These are phyloP conservation scores for Anarhynchus alexandrinus DNA, from an alignment of 2,113 vertebrate genomes.

Conservation along the genomic window DNA sequence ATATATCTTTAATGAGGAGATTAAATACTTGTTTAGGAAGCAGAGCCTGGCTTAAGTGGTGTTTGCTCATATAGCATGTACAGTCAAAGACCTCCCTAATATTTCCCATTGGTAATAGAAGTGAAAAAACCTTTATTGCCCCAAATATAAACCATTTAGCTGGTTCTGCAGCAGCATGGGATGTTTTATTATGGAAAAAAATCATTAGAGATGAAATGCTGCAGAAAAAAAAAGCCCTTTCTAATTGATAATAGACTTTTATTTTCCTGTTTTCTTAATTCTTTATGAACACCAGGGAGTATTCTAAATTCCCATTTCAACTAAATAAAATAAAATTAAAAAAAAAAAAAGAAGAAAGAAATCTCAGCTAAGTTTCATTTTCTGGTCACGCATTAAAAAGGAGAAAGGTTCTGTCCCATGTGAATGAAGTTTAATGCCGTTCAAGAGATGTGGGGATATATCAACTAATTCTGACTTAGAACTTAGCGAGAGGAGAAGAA, in stretches of 20 bases:
- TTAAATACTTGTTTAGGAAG: constrained; percentile 99
- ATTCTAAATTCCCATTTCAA: not conserved
- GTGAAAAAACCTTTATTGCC: constrained; percentile 25
- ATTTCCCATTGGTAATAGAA: constrained; percentile 77
- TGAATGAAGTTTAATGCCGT: not conserved
- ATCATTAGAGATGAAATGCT: constrained; percentile 33
- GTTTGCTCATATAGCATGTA: constrained; percentile 77
- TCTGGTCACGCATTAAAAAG: not conserved
- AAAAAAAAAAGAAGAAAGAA: not conserved
- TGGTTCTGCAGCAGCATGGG: not conserved
- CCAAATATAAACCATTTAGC: constrained; percentile 28
- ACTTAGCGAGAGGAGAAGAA: not conserved
- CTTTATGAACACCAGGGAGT: not conserved
- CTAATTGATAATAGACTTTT: not conserved
- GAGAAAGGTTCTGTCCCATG: not conserved
- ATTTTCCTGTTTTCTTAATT: not conserved
- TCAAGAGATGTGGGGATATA: not conserved
- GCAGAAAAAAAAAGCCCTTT: not conserved
- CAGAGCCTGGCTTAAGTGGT: constrained; percentile 87
- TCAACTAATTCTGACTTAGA: not conserved
- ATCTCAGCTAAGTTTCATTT: not conserved
- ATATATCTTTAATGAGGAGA: constrained; percentile 99
- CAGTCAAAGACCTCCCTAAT: constrained; percentile 79
- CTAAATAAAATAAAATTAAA: not conserved
- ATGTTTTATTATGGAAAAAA: not conserved